phyloP scores from a whole-genome alignment of 1,140 invertebrate genomes.

The Panagrolaimus sp. region DNA sequence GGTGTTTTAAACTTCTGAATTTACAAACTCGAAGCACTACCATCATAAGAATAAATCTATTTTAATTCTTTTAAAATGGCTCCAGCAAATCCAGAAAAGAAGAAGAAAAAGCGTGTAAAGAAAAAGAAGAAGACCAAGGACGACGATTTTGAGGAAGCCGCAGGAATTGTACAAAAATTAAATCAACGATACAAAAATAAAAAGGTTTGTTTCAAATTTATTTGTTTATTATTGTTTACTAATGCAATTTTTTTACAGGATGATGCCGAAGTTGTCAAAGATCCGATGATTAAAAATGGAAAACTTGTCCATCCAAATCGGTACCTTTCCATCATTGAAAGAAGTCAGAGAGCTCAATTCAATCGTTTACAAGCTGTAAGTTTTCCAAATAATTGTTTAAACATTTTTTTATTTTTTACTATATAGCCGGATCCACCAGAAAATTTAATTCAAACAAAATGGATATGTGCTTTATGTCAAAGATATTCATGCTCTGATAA shows the following conservation, averaged over 20 bases:
- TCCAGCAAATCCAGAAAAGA: background rate
- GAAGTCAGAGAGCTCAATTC: background rate
- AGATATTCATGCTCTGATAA: background rate
- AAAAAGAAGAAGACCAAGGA: conserved; percentile 8
- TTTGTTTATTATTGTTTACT: background rate
- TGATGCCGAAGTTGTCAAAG: background rate
- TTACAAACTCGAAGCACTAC: no score
- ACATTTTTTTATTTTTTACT: background rate
- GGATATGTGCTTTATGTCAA: conserved; percentile 2
- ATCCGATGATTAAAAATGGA: background rate
- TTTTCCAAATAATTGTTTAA: background rate
- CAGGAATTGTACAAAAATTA: conserved; percentile 7
- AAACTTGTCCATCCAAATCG: background rate
- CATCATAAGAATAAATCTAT: no score
- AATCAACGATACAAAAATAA: background rate
- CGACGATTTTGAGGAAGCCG: conserved; percentile 8
- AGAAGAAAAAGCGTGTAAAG: conserved; percentile 10
- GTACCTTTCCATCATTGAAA: background rate
- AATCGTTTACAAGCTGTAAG: conserved; percentile 9
- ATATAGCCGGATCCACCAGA: background rate
- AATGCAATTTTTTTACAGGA: background rate
- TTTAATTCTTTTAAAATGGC: no score
- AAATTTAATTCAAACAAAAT: background rate
- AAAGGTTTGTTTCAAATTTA: background rate
- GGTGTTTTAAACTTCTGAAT: no score